These are phyloP conservation scores for Polietes domitor DNA, from an alignment of 2,888 invertebrate species.

Conservation along the genomic window DNA sequence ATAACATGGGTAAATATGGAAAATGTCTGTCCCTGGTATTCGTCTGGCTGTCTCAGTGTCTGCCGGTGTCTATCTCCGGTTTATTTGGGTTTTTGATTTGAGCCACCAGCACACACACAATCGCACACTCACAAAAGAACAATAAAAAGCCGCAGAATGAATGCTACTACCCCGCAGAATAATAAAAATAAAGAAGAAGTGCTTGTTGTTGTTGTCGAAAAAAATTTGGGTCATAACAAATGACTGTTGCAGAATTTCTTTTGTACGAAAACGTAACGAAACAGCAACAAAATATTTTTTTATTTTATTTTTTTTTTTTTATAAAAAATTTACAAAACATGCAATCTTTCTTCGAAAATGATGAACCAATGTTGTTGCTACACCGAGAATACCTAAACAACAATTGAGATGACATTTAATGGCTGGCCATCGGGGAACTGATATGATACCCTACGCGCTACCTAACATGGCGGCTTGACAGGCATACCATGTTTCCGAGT, in stretches of 20 bases:
- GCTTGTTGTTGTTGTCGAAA: constrained; percentile 9
- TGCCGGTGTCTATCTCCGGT: background rate
- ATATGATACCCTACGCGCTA: background rate
- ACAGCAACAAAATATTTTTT: constrained; percentile 12
- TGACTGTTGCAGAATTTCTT: constrained; percentile 60
- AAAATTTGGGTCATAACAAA: constrained; percentile 62
- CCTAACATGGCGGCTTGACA: too few relatives aligned
- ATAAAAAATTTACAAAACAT: constrained; percentile 34
- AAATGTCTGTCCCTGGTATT: background rate
- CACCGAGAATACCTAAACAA: background rate
- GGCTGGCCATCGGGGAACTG: background rate
- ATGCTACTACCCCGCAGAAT: constrained; percentile 5
- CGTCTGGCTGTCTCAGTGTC: background rate
- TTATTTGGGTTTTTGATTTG: constrained; percentile 21
- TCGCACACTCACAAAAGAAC: background rate
- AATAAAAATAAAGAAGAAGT: constrained; percentile 33
- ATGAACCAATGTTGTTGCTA: background rate
- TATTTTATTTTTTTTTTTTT: too few relatives aligned
- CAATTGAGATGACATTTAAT: constrained; percentile 23
- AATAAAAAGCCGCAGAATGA: constrained; percentile 1
- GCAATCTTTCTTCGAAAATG: constrained; percentile 19
- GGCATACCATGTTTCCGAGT: too few relatives aligned
- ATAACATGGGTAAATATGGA: constrained; percentile 18
- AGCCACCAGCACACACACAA: background rate
- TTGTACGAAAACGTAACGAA: constrained; percentile 42